These are phyloP conservation scores for Ophioderma brevispina DNA, from an alignment of 35 echinoderm and acorn worm genomes.

Conservation along the genomic window DNA sequence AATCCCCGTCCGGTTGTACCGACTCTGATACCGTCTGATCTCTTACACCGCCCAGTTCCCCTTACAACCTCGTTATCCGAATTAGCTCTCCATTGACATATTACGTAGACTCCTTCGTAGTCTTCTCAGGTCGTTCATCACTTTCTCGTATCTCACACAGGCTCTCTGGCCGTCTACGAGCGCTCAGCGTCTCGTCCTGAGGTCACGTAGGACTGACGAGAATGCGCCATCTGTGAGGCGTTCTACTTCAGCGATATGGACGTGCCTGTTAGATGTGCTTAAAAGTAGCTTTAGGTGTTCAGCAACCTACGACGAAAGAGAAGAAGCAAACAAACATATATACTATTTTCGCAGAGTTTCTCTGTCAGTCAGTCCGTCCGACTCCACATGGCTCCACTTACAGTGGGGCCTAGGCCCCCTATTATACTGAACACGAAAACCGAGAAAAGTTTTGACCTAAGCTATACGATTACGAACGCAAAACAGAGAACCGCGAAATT, in stretches of 20 bases:
- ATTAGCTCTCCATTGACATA: background rate
- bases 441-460: too few relatives aligned
- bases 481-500: too few relatives aligned
- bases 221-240: slow-evolving; percentile 9
- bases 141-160: slow-evolving; percentile 27
- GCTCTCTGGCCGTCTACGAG: slow-evolving; percentile 30
- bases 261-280: background rate
- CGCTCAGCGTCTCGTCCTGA: background rate
- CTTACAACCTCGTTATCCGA: too few relatives aligned
- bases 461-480: too few relatives aligned
- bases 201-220: background rate
- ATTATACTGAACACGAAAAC: too few relatives aligned
- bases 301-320: background rate
- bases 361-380: too few relatives aligned
- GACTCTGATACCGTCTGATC: background rate
- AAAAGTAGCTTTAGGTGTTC: background rate
- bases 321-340: too few relatives aligned
- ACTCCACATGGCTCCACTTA: too few relatives aligned
- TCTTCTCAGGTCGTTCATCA: slow-evolving; percentile 15
- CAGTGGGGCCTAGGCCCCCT: too few relatives aligned
- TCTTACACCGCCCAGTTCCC: background rate
- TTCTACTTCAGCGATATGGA: background rate
- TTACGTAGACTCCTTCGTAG: slow-evolving; percentile 11
- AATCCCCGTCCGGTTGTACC: background rate
- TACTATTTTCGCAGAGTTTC: too few relatives aligned